Conservation (phyloP, 2,888 invertebrate genomes). For the Agonum fuliginosum region DNA sequence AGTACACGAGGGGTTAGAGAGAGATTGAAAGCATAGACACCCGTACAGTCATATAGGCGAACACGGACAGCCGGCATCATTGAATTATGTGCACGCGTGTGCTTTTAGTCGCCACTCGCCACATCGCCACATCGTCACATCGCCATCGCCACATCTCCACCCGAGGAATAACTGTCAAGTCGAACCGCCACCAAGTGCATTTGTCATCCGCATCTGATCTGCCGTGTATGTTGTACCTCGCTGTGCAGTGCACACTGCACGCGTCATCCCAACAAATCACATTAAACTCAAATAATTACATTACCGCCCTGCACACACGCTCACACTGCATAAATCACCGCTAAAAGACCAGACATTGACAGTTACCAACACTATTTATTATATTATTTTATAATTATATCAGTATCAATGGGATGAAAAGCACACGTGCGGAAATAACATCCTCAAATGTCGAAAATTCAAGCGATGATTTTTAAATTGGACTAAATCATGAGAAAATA, state of each 20-base stretch:
- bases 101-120: conserved; percentile 27
- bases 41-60: not conserved
- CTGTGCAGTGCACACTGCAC: too few species aligned
- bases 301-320: conserved; percentile 67
- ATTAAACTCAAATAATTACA: conserved; percentile 74
- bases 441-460: too few species aligned
- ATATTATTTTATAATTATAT: not conserved
- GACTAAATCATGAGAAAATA: too few species aligned
- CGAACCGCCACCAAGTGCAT: conserved; percentile 47
- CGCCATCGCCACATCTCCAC: conserved; percentile 1
- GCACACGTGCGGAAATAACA: not conserved
- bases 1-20: conserved; percentile 2
- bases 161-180: conserved; percentile 45
- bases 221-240: conserved; percentile 31
- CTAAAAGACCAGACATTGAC: not conserved
- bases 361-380: not conserved
- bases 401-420: not conserved
- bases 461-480: too few species aligned
- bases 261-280: conserved; percentile 73
- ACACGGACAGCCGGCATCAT: conserved; percentile 42
- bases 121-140: too few species aligned
- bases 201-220: conserved; percentile 21
- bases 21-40: too few species aligned
- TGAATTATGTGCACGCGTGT: conserved; percentile 40
- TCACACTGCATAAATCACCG: conserved; percentile 31